Percentiles rank a stretch among this genome's conserved stretches.
phyloP scores from a whole-genome alignment of 2,888 invertebrate species.

The Drosophila mimica region DNA sequence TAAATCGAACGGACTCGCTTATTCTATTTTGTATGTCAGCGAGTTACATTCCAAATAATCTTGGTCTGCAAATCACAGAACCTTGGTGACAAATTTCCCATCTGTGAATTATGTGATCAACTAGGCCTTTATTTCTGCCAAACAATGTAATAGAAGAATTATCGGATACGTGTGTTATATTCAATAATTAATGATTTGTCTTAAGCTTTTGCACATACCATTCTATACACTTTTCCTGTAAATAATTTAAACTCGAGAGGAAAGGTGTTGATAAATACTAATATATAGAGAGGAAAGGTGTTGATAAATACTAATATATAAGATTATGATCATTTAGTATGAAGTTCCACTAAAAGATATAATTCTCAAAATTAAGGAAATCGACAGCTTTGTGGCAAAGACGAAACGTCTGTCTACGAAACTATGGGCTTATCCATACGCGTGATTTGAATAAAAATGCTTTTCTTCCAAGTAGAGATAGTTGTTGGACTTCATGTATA shows the following conservation, averaged over 20 bases:
- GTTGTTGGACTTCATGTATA: conserved; percentile 39
- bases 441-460: conserved; percentile 69
- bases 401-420: neutral
- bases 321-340: neutral
- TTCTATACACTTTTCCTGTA: neutral
- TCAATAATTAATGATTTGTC: neutral
- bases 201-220: neutral
- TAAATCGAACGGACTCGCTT: neutral
- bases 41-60: neutral
- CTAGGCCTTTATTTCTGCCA: neutral
- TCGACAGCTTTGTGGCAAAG: neutral
- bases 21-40: neutral
- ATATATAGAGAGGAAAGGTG: neutral
- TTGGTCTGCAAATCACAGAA: neutral
- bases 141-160: neutral
- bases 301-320: neutral
- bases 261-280: neutral
- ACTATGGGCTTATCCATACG: conserved; percentile 42
- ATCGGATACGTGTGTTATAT: neutral
- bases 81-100: neutral
- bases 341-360: neutral
- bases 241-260: neutral
- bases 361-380: neutral
- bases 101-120: neutral
- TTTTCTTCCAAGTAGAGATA: conserved; percentile 28